Percentiles rank a stretch among this genome's conserved stretches.
phyloP scores from a whole-genome alignment of 2,797 vertebrate genomes.

The Cynopterus sphinx region DNA sequence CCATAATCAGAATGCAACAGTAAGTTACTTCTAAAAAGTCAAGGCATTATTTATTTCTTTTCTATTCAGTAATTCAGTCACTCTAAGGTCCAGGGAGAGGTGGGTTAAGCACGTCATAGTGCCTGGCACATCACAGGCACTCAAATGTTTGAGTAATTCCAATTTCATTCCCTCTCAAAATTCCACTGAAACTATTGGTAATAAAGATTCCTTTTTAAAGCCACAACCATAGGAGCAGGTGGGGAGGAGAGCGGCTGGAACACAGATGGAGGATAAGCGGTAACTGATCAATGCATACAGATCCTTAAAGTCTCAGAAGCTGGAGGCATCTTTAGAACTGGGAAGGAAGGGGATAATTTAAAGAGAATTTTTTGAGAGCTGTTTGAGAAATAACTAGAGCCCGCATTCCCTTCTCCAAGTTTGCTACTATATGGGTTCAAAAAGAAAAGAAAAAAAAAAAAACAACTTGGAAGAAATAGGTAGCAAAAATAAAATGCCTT shows the following conservation, averaged over 20 bases:
- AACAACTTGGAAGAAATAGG: background rate
- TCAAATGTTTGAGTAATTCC: background rate
- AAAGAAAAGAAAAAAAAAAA: slow-evolving; percentile 19
- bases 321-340: background rate
- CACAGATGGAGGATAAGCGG: background rate
- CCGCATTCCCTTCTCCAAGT: background rate
- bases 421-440: slow-evolving; percentile 2
- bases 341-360: background rate
- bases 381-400: background rate
- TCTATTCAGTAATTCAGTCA: background rate
- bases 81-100: background rate
- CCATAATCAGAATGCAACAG: background rate
- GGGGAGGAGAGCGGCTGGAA: background rate
- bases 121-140: background rate
- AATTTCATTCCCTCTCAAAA: background rate
- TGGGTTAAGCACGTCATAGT: background rate
- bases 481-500: background rate
- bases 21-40: background rate
- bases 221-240: background rate
- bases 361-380: slow-evolving; percentile 8
- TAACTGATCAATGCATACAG: background rate
- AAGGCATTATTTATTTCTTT: background rate
- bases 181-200: background rate
- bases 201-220: background rate
- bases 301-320: background rate